These are phyloP conservation scores for Recurvirostra avosetta DNA, from an alignment of 2,113 vertebrate species.

Conservation along the genomic window DNA sequence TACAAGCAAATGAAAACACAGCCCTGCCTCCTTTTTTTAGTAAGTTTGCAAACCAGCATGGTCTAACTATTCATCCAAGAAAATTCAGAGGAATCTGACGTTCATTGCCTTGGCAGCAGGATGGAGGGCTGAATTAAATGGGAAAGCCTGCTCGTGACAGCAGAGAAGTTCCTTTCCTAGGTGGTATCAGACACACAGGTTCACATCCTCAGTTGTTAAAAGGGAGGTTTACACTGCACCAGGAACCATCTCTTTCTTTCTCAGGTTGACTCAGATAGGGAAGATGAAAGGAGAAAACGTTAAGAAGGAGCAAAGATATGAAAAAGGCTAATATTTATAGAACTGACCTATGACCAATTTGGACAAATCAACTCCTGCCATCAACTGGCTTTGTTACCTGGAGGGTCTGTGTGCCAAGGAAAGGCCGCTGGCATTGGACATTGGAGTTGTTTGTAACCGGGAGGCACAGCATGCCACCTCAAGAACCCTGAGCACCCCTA, in stretches of 20 bases:
- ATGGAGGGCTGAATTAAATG: background rate
- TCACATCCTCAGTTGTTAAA: background rate
- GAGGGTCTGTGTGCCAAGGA: background rate
- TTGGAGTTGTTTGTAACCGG: background rate
- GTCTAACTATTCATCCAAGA: background rate
- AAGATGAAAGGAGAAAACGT: background rate
- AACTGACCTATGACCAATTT: background rate
- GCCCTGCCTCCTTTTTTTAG: background rate
- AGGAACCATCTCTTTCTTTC: background rate
- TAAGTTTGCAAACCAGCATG: background rate
- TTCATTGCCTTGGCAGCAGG: background rate
- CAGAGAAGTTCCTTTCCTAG: background rate
- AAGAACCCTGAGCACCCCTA: background rate
- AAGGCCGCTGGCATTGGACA: background rate
- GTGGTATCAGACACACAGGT: background rate
- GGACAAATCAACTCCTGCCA: background rate
- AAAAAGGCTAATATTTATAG: background rate
- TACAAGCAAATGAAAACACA: background rate
- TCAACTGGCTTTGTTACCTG: background rate
- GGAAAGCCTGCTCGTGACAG: background rate
- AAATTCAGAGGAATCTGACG: slow-evolving; percentile 8
- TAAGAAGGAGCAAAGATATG: background rate
- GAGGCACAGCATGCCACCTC: background rate
- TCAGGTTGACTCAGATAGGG: background rate
- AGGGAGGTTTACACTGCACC: background rate